A percentile compares a stretch with the other conserved stretches of the same genome.
These are phyloP conservation scores for Zosterops lateralis DNA, from an alignment of 2,113 vertebrate genomes.

Conservation along the genomic window DNA sequence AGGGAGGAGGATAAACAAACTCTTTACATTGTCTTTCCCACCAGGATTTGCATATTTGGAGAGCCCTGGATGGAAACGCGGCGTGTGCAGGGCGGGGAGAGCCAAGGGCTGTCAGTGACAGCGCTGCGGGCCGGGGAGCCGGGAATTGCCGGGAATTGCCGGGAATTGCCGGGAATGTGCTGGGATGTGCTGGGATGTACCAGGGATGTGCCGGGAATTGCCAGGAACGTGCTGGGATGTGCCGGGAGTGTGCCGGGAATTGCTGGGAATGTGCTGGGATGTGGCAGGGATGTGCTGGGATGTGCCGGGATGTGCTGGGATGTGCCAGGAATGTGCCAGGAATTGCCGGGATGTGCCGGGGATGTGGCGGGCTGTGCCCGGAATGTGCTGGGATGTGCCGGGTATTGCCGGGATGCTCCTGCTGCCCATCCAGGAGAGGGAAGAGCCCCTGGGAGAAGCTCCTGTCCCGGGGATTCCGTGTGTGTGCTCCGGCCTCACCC, in stretches of 20 bases:
- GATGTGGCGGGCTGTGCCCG: neutral
- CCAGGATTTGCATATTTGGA: conserved; percentile 44
- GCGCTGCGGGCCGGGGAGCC: neutral
- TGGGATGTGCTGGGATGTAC: neutral
- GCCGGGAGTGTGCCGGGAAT: neutral
- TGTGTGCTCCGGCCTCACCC: neutral
- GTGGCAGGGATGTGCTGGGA: neutral
- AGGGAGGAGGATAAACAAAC: conserved; percentile 48
- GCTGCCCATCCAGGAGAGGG: neutral
- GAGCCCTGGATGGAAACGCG: neutral
- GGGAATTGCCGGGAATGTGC: neutral
- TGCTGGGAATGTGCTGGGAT: neutral
- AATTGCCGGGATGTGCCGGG: neutral
- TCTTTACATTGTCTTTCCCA: conserved; percentile 20
- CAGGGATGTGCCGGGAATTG: neutral
- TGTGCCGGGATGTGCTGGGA: too few relatives aligned
- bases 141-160: neutral
- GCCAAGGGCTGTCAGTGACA: neutral
- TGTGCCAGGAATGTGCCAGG: too few relatives aligned
- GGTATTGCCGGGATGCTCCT: neutral
- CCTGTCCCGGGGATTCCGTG: neutral
- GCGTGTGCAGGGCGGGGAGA: neutral
- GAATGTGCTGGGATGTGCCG: neutral
- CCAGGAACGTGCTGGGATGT: neutral
- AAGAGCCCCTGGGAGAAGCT: neutral